Evolutionary conservation across 2,797 vertebrate species (phyloP).

Genomic region (Smutsia gigantea): DNA sequence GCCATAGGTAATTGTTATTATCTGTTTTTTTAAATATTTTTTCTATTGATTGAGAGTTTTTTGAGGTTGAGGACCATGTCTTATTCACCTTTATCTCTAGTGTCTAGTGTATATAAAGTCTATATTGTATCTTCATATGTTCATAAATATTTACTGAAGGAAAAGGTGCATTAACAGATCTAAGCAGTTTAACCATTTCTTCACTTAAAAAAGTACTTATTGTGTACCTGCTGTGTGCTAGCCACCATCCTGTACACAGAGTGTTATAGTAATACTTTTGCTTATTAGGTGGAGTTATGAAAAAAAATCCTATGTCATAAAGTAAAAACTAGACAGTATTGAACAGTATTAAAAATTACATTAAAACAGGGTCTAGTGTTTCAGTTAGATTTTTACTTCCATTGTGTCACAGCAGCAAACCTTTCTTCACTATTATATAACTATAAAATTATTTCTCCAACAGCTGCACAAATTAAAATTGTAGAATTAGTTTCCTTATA

Average conservation of each 20-base stretch:
- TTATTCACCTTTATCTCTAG: constrained; percentile 1
- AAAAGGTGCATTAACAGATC: background rate
- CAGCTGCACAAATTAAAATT: constrained; percentile 72
- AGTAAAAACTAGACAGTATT: constrained; percentile 19
- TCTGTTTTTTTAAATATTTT: background rate
- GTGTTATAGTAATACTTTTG: background rate
- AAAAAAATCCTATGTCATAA: background rate
- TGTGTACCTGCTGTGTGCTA: background rate
- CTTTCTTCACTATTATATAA: constrained; percentile 51
- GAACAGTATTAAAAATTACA: constrained; percentile 8
- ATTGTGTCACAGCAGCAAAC: constrained; percentile 36
- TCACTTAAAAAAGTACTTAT: background rate
- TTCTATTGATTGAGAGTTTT: background rate
- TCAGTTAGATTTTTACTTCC: constrained; percentile 39
- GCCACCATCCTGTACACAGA: background rate
- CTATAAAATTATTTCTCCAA: constrained; percentile 61
- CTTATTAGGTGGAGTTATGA: background rate
- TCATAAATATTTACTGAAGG: background rate
- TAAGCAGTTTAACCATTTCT: background rate
- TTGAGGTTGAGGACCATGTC: background rate
- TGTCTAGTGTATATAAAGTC: background rate
- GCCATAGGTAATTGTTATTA: background rate
- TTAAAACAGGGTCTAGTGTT: background rate
- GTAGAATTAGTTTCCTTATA: constrained; percentile 53
- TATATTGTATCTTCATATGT: background rate